phyloP scores from a whole-genome alignment of 2,113 vertebrate species.

The Aptenodytes forsteri region DNA sequence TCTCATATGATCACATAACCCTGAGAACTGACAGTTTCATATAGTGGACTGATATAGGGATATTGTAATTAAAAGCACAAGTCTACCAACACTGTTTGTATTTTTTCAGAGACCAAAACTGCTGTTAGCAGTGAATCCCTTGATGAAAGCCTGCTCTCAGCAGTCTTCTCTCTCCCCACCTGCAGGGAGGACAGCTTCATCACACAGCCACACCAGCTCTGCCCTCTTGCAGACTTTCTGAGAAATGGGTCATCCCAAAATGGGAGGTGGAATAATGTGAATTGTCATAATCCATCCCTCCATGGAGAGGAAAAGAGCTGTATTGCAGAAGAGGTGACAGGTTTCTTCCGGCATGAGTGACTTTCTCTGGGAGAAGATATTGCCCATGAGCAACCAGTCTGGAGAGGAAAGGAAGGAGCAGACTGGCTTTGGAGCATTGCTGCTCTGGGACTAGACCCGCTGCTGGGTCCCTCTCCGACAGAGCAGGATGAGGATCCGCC shows the following conservation, averaged over 20 bases:
- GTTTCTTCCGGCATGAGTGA: neutral
- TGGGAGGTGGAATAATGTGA: too few species aligned
- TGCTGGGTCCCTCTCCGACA: neutral
- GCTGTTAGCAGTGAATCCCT: neutral
- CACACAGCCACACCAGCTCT: neutral
- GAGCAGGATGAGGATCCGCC: neutral
- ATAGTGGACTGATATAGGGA: rapidly evolving
- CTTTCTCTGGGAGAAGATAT: neutral
- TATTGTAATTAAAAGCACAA: neutral
- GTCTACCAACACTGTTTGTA: neutral
- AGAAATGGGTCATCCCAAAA: neutral
- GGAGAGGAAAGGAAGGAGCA: neutral
- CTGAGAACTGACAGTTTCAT: neutral
- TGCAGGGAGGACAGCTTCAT: neutral
- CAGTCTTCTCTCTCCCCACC: neutral
- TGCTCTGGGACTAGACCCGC: neutral
- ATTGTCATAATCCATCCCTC: neutral
- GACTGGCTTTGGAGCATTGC: neutral
- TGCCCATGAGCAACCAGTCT: neutral
- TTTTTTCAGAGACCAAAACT: neutral
- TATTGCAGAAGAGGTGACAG: neutral
- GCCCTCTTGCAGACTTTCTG: neutral
- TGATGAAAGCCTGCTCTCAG: neutral
- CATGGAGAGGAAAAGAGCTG: neutral
- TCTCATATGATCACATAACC: neutral